Percentiles rank a stretch among this genome's conserved stretches.
Evolutionary conservation across 2,888 invertebrate genomes (phyloP).

Genomic region (Drosophila mayaguana): DNA sequence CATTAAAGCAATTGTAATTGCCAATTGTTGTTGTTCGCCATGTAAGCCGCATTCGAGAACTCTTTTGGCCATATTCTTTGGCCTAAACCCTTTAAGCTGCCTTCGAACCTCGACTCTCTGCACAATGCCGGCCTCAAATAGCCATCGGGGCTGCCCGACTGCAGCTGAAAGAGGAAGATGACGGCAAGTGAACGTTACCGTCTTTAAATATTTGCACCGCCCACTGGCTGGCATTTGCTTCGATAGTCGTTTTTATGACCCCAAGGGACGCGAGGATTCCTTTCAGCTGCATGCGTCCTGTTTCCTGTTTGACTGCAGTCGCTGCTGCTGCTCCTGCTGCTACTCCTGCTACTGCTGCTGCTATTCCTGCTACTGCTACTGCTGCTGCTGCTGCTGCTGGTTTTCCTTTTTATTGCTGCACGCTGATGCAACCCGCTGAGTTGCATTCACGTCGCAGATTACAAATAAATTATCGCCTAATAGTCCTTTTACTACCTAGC

Average conservation of each 20-base stretch:
- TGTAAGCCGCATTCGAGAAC: slow-evolving; percentile 65
- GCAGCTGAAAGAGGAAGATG: neutral
- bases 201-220: slow-evolving; percentile 54
- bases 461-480: slow-evolving; percentile 85
- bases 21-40: slow-evolving; percentile 70
- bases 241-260: slow-evolving; percentile 67
- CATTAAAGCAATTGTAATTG: slow-evolving; percentile 80
- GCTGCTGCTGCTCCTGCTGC: slow-evolving; percentile 4
- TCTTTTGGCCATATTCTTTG: slow-evolving; percentile 47
- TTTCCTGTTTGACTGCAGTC: slow-evolving; percentile 32
- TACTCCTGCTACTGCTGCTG: neutral
- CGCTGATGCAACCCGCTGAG: slow-evolving; percentile 40
- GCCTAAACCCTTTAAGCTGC: slow-evolving; percentile 52
- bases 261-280: slow-evolving; percentile 61
- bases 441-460: slow-evolving; percentile 82
- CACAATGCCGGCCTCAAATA: slow-evolving; percentile 60
- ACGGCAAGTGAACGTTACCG: slow-evolving; percentile 8
- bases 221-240: slow-evolving; percentile 47
- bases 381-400: neutral
- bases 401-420: slow-evolving; percentile 4
- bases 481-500: slow-evolving; percentile 73
- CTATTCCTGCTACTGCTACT: neutral
- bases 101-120: slow-evolving; percentile 31
- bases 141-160: slow-evolving; percentile 17
- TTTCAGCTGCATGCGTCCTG: slow-evolving; percentile 43